Conservation (phyloP, 23 tunicate genomes). For the Trididemnum nubilum region DNA sequence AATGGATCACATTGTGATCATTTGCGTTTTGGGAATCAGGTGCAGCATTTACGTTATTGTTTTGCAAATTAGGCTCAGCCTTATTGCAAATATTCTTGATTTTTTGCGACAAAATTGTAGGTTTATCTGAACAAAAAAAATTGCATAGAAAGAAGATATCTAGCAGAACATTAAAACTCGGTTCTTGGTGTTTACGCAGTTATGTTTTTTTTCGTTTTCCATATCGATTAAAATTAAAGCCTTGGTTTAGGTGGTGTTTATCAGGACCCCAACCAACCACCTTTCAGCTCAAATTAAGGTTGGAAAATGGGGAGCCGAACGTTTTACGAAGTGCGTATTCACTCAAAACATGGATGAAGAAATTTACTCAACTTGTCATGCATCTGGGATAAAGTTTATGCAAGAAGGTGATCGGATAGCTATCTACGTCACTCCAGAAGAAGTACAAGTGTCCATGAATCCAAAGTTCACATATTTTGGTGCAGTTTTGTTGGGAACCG, state of each 20-base stretch:
- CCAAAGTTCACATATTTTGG: constrained; percentile 40
- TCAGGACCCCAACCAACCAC: not conserved
- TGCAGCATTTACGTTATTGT: no score
- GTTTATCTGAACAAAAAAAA: no score
- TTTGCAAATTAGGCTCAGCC: no score
- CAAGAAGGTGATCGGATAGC: constrained; percentile 16
- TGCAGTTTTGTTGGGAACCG: constrained; percentile 37
- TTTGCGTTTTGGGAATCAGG: no score
- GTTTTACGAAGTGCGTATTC: constrained; percentile 28
- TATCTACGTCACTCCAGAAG: not conserved
- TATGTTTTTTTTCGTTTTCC: no score
- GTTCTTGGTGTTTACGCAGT: no score
- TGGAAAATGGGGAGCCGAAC: not conserved
- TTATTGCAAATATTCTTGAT: no score
- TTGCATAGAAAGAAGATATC: no score
- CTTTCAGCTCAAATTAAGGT: constrained; percentile 25
- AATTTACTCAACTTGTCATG: constrained; percentile 11
- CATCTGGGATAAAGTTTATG: constrained; percentile 19
- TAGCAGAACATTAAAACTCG: no score
- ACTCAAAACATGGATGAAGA: not conserved
- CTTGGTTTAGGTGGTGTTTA: constrained; percentile 42
- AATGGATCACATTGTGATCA: no score
- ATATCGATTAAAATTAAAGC: no score
- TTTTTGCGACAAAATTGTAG: no score
- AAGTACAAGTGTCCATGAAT: not conserved